These are phyloP conservation scores for Melanotaenia nigrans DNA, from an alignment of 2,797 vertebrate species.

Conservation along the genomic window DNA sequence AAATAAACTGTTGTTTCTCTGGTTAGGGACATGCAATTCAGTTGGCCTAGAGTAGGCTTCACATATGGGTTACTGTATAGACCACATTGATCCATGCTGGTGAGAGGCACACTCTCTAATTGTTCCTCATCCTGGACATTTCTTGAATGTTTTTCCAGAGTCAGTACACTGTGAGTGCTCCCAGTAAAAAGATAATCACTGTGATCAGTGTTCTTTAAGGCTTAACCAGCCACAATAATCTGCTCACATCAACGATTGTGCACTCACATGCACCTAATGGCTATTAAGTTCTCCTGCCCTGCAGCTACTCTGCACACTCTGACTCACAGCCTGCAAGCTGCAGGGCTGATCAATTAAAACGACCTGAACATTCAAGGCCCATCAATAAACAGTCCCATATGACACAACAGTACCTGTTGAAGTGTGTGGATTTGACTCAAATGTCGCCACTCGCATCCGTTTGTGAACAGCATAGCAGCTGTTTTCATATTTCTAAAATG, in stretches of 20 bases:
- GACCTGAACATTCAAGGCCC: conserved; percentile 82
- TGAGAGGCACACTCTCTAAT: conserved; percentile 60
- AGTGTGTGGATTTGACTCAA: conserved; percentile 71
- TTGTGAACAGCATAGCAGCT: no score
- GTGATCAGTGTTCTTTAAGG: conserved; percentile 82
- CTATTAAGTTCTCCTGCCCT: conserved; percentile 76
- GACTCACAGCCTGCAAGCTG: conserved; percentile 70
- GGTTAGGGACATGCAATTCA: neutral
- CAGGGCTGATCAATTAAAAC: conserved; percentile 87
- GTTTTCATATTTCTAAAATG: conserved; percentile 36
- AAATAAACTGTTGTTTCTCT: conserved; percentile 12
- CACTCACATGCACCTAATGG: conserved; percentile 81
- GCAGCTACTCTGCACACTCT: conserved; percentile 57
- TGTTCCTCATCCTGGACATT: conserved; percentile 65
- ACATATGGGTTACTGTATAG: conserved; percentile 56
- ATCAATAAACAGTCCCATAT: conserved; percentile 84
- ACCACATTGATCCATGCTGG: conserved; percentile 71
- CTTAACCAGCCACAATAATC: conserved; percentile 81
- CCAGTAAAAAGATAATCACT: conserved; percentile 80
- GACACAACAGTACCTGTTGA: conserved; percentile 77
- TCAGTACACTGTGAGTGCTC: conserved; percentile 74
- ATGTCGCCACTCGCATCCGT: no score
- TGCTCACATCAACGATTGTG: conserved; percentile 74
- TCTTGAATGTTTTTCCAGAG: conserved; percentile 76
- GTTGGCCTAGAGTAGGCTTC: conserved; percentile 31